phyloP scores from a whole-genome alignment of 2,888 invertebrate genomes.

The Diloba caeruleocephala region DNA sequence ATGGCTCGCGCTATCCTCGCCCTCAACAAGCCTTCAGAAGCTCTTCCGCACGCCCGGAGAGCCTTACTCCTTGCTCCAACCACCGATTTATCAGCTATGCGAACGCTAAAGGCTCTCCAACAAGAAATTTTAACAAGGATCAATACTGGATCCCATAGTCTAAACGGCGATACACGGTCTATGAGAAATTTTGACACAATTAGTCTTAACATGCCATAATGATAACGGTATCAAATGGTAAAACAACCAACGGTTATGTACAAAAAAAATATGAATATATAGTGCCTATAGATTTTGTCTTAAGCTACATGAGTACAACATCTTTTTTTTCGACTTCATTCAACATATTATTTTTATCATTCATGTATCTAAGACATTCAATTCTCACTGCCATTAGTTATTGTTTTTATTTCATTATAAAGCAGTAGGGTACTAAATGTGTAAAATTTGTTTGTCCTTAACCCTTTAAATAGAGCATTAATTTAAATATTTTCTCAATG shows the following conservation, averaged over 20 bases:
- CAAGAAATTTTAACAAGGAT: conserved; percentile 91
- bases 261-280: conserved; percentile 37
- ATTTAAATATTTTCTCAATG: not conserved
- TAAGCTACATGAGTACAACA: not conserved
- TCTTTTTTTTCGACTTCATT: not conserved
- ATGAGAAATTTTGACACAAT: conserved; percentile 85
- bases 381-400: not conserved
- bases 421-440: not conserved
- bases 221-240: not conserved
- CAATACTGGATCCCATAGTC: conserved; percentile 81
- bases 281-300: conserved; percentile 41
- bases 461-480: not conserved
- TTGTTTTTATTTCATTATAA: conserved; percentile 1
- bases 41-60: conserved; percentile 94
- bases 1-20: conserved; percentile 96
- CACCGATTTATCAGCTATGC: conserved; percentile 92
- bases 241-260: conserved; percentile 29
- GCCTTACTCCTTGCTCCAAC: conserved; percentile 93
- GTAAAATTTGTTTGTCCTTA: not conserved
- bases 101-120: conserved; percentile 92
- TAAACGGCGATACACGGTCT: conserved; percentile 79
- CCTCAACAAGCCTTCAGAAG: conserved; percentile 92
- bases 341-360: too few species aligned
- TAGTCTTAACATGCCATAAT: conserved; percentile 84
- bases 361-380: conserved; percentile 5